phyloP scores from a whole-genome alignment of 2,797 vertebrate genomes.

The Podarcis siculus region DNA sequence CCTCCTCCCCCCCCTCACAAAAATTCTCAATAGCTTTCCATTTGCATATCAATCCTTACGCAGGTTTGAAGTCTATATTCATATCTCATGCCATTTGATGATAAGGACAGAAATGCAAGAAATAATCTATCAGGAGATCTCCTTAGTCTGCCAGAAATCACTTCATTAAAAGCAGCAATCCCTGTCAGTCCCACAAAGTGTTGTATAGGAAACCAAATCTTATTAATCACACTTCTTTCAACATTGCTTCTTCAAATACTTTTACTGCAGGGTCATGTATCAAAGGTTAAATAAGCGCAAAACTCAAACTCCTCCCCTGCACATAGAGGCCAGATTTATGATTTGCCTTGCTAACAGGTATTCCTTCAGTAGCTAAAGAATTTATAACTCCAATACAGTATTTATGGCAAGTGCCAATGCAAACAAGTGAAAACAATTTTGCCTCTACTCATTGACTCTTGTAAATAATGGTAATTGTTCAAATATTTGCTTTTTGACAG shows the following conservation, averaged over 20 bases:
- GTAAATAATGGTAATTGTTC: not conserved
- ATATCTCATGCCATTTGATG: not conserved
- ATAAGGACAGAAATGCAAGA: not conserved
- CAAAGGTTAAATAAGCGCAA: conserved; percentile 8
- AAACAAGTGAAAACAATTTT: not conserved
- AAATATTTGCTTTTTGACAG: not conserved
- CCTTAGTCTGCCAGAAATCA: conserved; percentile 7
- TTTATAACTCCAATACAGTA: not conserved
- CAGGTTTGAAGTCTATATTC: not conserved
- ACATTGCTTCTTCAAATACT: not conserved
- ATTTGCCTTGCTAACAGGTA: not conserved
- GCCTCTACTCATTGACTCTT: not conserved
- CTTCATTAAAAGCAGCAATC: conserved; percentile 1
- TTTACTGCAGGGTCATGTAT: conserved; percentile 1
- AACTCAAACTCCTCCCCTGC: not conserved
- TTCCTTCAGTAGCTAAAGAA: not conserved
- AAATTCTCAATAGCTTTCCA: not conserved
- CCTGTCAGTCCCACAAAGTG: not conserved
- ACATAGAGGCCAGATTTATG: not conserved
- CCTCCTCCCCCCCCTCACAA: not conserved
- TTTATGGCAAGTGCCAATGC: not conserved
- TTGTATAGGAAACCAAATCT: conserved; percentile 7
- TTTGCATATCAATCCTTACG: not conserved
- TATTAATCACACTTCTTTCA: conserved; percentile 1
- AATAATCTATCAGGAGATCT: not conserved